These are phyloP conservation scores for Zaprionus kolodkinae DNA, from an alignment of 1,140 invertebrate species.

Conservation along the genomic window DNA sequence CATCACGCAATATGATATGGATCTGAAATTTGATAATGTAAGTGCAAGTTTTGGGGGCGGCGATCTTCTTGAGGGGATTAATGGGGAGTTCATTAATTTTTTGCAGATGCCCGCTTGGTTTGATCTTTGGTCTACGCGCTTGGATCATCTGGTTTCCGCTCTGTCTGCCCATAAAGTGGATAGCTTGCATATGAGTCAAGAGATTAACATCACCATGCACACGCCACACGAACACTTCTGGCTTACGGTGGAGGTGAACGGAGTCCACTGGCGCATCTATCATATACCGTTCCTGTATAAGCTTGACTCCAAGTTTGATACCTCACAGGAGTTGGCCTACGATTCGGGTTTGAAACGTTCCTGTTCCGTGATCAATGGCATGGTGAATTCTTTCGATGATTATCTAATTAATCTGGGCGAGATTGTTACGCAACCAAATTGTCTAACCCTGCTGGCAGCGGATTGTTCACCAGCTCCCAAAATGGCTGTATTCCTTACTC, in stretches of 20 bases:
- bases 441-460: slow-evolving; percentile 71
- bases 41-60: background rate
- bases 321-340: slow-evolving; percentile 76
- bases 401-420: slow-evolving; percentile 72
- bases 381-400: slow-evolving; percentile 82
- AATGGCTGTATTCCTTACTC: slow-evolving; percentile 74
- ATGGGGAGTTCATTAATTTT: background rate
- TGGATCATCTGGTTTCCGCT: slow-evolving; percentile 80
- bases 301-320: slow-evolving; percentile 81
- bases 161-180: slow-evolving; percentile 73
- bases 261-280: slow-evolving; percentile 76
- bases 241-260: slow-evolving; percentile 75
- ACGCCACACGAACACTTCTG: slow-evolving; percentile 76
- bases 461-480: slow-evolving; percentile 72
- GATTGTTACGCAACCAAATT: slow-evolving; percentile 54
- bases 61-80: background rate
- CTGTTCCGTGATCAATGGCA: slow-evolving; percentile 79
- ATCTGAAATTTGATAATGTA: slow-evolving; percentile 79
- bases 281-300: slow-evolving; percentile 80
- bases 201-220: slow-evolving; percentile 75
- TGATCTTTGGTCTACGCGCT: slow-evolving; percentile 74
- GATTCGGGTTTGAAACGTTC: slow-evolving; percentile 77
- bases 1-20: slow-evolving; percentile 78
- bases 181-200: slow-evolving; percentile 72
- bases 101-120: slow-evolving; percentile 82